Base-by-base conservation (phyloP, 2,113 vertebrate genomes). In the Microtus montanus region DNA sequence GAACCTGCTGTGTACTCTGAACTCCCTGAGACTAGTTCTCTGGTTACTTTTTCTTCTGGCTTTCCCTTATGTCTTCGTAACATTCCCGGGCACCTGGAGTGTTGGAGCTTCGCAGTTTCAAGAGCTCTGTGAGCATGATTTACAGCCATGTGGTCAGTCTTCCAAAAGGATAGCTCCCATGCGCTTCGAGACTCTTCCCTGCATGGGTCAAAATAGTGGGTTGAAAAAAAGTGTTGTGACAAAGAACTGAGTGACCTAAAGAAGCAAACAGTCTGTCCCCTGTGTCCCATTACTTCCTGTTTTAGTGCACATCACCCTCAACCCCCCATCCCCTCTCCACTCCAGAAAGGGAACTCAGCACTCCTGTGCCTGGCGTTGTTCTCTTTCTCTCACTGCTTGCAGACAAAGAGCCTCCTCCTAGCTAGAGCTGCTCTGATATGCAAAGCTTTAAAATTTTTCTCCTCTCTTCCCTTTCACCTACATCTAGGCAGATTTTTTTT, bases 241-340 rank as follows among this genome's bases (percentile, higher is more conserved):
- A 71, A 95, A 66, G 77, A 91, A 75, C 22, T 73, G 49, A 71
- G 63, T 11, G 6, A 41, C 7, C 8, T 84, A 78, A 90, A 89
- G 90, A 58, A 89, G 68, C 47, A 58, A 58, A n/a, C 64, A 74
- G 4, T 71, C n/a, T 92, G 63, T 87, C 7, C 77, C 71, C 28
- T 22, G 54, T 41, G 89, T 66, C 54, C 89, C 24, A 26, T 64
- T 26, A 79, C 70, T 97, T 96, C 96, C 96, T 96, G 91, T 97
- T 96, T 94, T 70, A 71, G 41, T 49, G 87, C 11, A 28, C 61
- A 83, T 79, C 54, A 75, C 58, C 58, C 61, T 15, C 58, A 14
- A 24, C 47, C 33, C 47, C 28, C 35, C 35, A 47, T 24, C 11
- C 12, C 20, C 79, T 35, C n/a, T 30, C 2, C 13, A 35, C 38